phyloP scores from a whole-genome alignment of 2,113 vertebrate species.

The Gymnorhina tibicen region DNA sequence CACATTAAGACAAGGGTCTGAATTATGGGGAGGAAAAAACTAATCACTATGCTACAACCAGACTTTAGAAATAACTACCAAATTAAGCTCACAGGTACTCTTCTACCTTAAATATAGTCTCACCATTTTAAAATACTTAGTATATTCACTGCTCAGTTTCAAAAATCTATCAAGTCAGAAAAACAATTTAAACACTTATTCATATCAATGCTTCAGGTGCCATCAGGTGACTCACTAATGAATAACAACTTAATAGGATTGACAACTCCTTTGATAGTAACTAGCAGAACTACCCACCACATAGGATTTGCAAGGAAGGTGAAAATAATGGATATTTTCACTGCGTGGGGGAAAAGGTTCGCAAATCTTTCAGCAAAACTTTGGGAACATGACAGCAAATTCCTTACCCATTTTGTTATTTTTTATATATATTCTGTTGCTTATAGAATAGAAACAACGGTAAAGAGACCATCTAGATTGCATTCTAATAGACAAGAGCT shows the following conservation, averaged over 20 bases:
- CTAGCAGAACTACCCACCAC: neutral
- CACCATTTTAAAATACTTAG: neutral
- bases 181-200: neutral
- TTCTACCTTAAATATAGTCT: neutral
- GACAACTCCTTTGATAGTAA: neutral
- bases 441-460: neutral
- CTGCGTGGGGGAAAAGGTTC: neutral
- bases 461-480: neutral
- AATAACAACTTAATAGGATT: neutral
- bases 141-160: neutral
- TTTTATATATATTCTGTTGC: neutral
- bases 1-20: neutral
- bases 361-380: neutral
- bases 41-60: neutral
- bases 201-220: neutral
- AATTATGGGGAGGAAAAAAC: neutral
- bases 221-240: neutral
- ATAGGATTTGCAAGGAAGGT: neutral
- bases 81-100: neutral
- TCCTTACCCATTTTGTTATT: neutral
- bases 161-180: neutral
- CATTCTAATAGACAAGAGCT: neutral
- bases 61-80: neutral
- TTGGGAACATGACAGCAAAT: neutral
- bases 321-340: neutral